Percentiles rank a stretch among this genome's conserved stretches.
Evolutionary conservation across 2,888 invertebrate genomes (phyloP).

Genomic region (Clivina fossor): DNA sequence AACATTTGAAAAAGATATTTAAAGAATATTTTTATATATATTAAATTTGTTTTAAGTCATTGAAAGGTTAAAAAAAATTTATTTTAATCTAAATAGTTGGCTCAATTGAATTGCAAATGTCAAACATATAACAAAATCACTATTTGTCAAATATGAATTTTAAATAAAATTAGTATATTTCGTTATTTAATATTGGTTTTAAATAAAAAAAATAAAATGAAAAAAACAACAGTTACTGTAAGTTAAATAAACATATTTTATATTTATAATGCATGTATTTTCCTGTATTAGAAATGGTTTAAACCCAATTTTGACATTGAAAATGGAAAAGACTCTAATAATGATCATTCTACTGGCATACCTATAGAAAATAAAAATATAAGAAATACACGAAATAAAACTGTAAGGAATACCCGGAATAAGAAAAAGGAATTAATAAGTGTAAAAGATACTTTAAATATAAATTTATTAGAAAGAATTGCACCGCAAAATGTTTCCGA

Average conservation of each 20-base stretch:
- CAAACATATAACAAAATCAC: constrained; percentile 5
- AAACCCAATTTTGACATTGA: constrained; percentile 36
- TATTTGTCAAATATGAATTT: background rate
- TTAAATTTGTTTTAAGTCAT: too few species aligned
- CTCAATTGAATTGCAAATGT: background rate
- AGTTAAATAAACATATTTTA: constrained; percentile 2
- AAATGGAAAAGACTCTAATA: constrained; percentile 10
- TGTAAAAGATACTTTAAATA: constrained; percentile 16
- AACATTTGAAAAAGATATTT: too few species aligned
- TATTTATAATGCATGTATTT: background rate
- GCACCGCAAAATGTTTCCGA: constrained; percentile 62
- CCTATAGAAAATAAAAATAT: constrained; percentile 10
- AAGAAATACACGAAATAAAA: constrained; percentile 10
- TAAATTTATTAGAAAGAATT: constrained; percentile 64
- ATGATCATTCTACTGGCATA: constrained; percentile 17
- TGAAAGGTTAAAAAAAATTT: background rate
- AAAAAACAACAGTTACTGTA: constrained; percentile 15
- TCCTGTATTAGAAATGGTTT: constrained; percentile 40
- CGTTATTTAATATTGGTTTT: too few species aligned
- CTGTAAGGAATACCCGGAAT: constrained; percentile 1
- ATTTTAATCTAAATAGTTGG: background rate
- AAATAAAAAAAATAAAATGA: too few species aligned
- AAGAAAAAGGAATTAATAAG: constrained; percentile 25
- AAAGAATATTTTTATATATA: too few species aligned
- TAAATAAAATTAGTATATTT: too few species aligned